Evolutionary conservation across 2,888 invertebrate genomes (phyloP).

Genomic region (Sialis fuliginosa): DNA sequence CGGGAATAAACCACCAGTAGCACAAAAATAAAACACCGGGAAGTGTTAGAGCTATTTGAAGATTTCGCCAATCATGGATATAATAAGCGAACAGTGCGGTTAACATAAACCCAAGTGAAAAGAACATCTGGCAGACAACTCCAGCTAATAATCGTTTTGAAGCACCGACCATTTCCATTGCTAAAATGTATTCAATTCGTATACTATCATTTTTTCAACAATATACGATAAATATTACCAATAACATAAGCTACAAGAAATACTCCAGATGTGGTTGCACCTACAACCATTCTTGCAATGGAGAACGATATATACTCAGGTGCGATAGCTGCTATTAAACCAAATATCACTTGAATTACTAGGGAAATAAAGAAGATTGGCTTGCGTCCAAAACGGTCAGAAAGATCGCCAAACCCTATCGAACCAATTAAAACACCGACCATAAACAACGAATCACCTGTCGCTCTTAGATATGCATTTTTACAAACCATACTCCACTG

Average conservation of each 20-base stretch:
- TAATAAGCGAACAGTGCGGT: constrained; percentile 48
- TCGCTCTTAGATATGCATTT: constrained; percentile 39
- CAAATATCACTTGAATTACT: constrained; percentile 48
- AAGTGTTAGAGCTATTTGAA: constrained; percentile 50
- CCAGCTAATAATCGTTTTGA: constrained; percentile 48
- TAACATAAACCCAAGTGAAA: constrained; percentile 51
- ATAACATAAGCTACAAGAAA: constrained; percentile 65
- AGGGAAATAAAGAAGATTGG: constrained; percentile 54
- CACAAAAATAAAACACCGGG: constrained; percentile 47
- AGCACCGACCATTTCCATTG: constrained; percentile 55
- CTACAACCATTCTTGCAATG: constrained; percentile 44
- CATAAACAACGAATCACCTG: constrained; percentile 52
- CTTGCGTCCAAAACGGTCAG: constrained; percentile 51
- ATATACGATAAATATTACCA: too few species aligned
- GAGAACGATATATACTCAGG: constrained; percentile 52
- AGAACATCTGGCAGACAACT: constrained; percentile 55
- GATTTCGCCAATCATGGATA: constrained; percentile 46
- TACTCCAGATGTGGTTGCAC: constrained; percentile 57
- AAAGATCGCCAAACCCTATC: constrained; percentile 51
- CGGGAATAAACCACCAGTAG: constrained; percentile 62
- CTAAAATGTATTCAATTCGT: constrained; percentile 18
- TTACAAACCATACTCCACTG: constrained; percentile 52
- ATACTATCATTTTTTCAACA: too few species aligned
- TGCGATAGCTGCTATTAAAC: constrained; percentile 43
- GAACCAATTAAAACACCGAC: constrained; percentile 55